Evolutionary conservation across 2,113 vertebrate species (phyloP).

Genomic region (Ginglymostoma cirratum): DNA sequence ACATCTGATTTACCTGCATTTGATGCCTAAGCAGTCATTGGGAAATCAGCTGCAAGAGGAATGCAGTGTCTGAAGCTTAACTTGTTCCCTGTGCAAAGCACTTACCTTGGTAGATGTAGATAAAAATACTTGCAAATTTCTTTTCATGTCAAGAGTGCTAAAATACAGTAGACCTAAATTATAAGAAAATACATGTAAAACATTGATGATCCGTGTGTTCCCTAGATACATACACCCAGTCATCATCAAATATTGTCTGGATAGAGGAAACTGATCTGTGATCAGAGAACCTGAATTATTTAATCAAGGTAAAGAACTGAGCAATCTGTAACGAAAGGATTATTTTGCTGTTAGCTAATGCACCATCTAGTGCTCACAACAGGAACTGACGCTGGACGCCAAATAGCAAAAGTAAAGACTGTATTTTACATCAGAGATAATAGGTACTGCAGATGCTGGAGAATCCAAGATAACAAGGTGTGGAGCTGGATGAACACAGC

Average conservation of each 20-base stretch:
- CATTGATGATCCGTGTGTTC: background rate
- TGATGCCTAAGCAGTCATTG: background rate
- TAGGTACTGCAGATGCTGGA: no score
- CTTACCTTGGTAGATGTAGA: background rate
- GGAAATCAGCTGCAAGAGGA: background rate
- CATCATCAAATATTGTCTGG: background rate
- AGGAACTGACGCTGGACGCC: background rate
- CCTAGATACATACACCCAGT: background rate
- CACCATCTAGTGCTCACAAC: slow-evolving; percentile 22
- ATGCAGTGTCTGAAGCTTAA: background rate
- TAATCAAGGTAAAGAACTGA: background rate
- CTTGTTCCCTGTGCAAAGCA: background rate
- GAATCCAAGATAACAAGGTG: no score
- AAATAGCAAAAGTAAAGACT: background rate
- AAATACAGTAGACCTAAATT: background rate
- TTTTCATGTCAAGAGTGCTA: background rate
- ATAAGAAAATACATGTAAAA: background rate
- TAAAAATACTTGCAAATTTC: background rate
- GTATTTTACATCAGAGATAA: background rate
- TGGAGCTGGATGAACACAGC: no score
- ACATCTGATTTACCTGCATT: no score
- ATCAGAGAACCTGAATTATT: background rate
- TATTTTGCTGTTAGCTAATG: background rate
- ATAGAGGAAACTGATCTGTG: background rate
- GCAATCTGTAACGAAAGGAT: background rate